These are phyloP conservation scores for Syndactyla subalaris DNA, from an alignment of 2,797 vertebrate genomes.

Conservation along the genomic window DNA sequence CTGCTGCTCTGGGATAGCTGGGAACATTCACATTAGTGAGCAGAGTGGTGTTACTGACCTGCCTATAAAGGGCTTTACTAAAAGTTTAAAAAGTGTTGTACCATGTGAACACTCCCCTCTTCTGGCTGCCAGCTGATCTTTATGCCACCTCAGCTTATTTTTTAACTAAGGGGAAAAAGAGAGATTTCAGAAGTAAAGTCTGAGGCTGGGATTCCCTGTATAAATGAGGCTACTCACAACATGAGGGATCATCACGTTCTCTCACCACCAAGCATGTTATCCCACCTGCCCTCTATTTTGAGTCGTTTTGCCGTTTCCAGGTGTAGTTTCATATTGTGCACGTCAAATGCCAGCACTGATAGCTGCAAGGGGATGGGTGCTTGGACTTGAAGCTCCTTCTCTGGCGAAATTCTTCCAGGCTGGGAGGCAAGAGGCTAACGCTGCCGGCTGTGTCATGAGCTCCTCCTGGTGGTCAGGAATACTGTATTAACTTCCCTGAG, in stretches of 20 bases:
- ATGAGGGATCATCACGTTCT: fast-evolving
- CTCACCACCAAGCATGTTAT: background rate
- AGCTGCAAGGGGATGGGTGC: background rate
- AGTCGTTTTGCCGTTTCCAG: background rate
- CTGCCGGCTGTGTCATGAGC: slow-evolving; percentile 23
- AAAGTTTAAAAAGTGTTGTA: background rate
- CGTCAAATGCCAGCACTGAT: background rate
- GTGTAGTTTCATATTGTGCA: background rate
- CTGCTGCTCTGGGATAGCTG: background rate
- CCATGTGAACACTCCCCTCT: background rate
- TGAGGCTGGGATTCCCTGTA: background rate
- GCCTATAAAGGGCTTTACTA: background rate
- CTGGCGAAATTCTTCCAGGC: fast-evolving
- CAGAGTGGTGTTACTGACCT: background rate
- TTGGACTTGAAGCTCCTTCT: background rate
- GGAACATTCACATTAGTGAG: background rate
- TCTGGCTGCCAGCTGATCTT: background rate
- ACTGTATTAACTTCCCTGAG: fast-evolving
- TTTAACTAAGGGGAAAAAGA: background rate
- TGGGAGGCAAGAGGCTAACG: fast-evolving
- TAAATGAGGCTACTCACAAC: fast-evolving
- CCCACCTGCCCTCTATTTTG: background rate
- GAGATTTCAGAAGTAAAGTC: background rate
- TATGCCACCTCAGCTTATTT: background rate
- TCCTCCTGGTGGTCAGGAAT: slow-evolving; percentile 22